These are phyloP conservation scores for Oncorhynchus mykiss DNA, from an alignment of 2,113 vertebrate genomes.

Conservation along the genomic window DNA sequence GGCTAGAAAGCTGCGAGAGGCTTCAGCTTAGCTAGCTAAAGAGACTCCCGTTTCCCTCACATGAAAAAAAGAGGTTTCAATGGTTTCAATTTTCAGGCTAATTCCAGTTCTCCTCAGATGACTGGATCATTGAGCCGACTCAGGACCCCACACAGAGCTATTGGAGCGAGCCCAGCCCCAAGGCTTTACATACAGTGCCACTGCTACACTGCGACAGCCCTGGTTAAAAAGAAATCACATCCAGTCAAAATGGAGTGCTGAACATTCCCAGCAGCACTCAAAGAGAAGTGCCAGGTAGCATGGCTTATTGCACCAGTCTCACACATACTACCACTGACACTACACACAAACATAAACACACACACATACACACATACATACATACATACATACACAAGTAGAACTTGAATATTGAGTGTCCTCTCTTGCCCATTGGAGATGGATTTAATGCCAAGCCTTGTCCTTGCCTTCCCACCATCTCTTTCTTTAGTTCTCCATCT, in stretches of 20 bases:
- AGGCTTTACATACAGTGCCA: slow-evolving; percentile 47
- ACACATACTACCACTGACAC: slow-evolving; percentile 30
- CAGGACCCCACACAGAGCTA: slow-evolving; percentile 41
- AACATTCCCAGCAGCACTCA: slow-evolving; percentile 51
- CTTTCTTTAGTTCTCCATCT: background rate
- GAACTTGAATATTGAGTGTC: background rate
- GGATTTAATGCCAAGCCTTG: too few relatives aligned
- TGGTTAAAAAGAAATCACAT: slow-evolving; percentile 56
- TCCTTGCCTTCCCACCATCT: background rate
- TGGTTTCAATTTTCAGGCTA: slow-evolving; percentile 38
- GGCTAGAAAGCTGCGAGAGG: slow-evolving; percentile 8
- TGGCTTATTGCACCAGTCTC: slow-evolving; percentile 30
- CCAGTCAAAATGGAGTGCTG: slow-evolving; percentile 61
- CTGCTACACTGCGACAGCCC: slow-evolving; percentile 51
- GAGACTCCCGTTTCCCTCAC: slow-evolving; percentile 35
- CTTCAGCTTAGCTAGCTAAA: slow-evolving; percentile 73
- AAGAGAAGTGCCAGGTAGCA: slow-evolving; percentile 44
- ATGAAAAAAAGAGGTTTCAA: background rate
- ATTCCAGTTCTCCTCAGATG: slow-evolving; percentile 55
- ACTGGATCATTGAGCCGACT: slow-evolving; percentile 54
- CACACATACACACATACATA: background rate
- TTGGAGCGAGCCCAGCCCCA: slow-evolving; percentile 49
- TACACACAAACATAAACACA: slow-evolving; percentile 15
- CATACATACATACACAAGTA: background rate
- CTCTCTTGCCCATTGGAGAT: background rate